Percentiles rank a stretch among this genome's conserved stretches.
phyloP scores from a whole-genome alignment of 2,888 invertebrate genomes.

The Miltochrista miniata region DNA sequence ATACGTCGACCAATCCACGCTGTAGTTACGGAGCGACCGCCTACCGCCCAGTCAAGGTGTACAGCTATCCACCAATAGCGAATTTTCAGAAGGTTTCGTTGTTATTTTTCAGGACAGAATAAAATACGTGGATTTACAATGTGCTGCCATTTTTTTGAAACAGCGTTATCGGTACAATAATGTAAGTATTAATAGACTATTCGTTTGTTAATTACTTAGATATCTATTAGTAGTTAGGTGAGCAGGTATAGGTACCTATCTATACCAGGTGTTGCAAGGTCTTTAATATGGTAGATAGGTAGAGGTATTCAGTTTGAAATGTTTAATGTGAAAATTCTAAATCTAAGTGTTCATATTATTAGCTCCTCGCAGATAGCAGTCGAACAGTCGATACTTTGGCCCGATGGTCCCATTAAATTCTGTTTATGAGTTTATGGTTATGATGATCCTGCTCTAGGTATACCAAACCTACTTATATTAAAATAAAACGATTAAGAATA shows the following conservation, averaged over 20 bases:
- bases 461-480: too few species aligned
- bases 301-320: not conserved
- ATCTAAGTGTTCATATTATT: too few species aligned
- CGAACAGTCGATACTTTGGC: too few species aligned
- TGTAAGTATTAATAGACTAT: conserved; percentile 14
- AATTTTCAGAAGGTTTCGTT: conserved; percentile 36
- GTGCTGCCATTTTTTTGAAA: conserved; percentile 46
- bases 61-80: conserved; percentile 54
- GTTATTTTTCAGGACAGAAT: conserved; percentile 58
- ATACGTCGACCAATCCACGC: conserved; percentile 50
- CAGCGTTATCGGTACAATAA: conserved; percentile 37
- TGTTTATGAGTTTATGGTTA: too few species aligned
- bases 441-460: too few species aligned
- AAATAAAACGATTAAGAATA: too few species aligned
- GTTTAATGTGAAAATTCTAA: too few species aligned
- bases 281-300: not conserved
- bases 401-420: too few species aligned
- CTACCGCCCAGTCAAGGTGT: conserved; percentile 62
- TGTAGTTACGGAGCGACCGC: conserved; percentile 49
- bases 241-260: too few species aligned
- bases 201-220: conserved; percentile 10
- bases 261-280: too few species aligned
- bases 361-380: too few species aligned
- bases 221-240: too few species aligned
- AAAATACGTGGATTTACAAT: conserved; percentile 62